phyloP scores from a whole-genome alignment of 2,113 vertebrate genomes.

The Nematolebias whitei region DNA sequence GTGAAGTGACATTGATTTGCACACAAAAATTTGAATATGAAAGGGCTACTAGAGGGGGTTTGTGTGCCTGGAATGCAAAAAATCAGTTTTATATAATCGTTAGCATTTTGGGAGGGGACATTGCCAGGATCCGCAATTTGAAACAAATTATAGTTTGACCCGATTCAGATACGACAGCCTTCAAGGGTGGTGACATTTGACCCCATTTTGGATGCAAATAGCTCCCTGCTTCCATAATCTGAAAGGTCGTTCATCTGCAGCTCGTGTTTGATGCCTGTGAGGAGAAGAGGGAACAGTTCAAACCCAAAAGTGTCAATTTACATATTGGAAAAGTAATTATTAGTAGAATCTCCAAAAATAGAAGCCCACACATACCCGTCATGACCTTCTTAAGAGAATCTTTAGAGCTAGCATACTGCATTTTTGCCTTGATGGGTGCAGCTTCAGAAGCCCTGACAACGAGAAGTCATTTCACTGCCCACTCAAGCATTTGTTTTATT shows the following conservation, averaged over 20 bases:
- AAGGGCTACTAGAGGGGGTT: background rate
- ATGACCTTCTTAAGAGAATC: constrained; percentile 70
- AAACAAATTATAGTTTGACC: too few relatives aligned
- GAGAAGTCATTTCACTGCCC: background rate
- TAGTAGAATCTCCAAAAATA: background rate
- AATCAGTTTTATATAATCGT: too few relatives aligned
- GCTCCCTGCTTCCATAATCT: constrained; percentile 58
- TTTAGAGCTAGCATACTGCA: constrained; percentile 84
- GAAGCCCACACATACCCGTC: constrained; percentile 59
- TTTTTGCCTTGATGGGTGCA: constrained; percentile 74
- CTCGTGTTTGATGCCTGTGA: constrained; percentile 81
- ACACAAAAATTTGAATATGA: too few relatives aligned
- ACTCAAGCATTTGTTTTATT: too few relatives aligned
- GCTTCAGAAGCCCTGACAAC: constrained; percentile 76
- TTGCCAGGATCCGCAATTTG: background rate
- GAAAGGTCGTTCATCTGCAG: constrained; percentile 76
- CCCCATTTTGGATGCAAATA: constrained; percentile 75
- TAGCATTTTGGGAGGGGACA: too few relatives aligned
- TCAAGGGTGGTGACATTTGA: constrained; percentile 39
- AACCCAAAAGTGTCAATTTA: too few relatives aligned
- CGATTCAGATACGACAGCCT: constrained; percentile 2
- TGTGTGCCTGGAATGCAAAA: background rate
- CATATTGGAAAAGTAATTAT: too few relatives aligned
- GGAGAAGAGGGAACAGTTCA: background rate
- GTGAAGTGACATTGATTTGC: too few relatives aligned